Evolutionary conservation across 1,140 invertebrate genomes (phyloP).

Genomic region (Calephelis nemesis): DNA sequence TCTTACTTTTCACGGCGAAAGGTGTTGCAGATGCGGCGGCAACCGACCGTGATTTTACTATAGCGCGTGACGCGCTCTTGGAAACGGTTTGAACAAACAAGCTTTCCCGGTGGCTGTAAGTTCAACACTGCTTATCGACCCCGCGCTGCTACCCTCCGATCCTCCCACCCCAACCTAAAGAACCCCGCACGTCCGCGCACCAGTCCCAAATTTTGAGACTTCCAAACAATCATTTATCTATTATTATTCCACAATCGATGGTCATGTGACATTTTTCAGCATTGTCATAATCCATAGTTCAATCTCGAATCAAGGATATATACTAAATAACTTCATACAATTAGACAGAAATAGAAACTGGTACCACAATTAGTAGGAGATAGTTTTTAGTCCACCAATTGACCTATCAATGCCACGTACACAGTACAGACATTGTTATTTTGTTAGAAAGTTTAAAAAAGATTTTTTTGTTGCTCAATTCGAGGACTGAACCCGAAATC

Average conservation of each 20-base stretch:
- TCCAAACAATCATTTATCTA: conserved; percentile 13
- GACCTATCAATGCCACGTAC: too few species aligned
- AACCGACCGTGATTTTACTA: background rate
- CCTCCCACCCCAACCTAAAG: conserved; percentile 8
- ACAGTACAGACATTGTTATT: too few species aligned
- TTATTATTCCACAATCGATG: conserved; percentile 2
- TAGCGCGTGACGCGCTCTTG: background rate
- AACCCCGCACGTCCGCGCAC: conserved; percentile 11
- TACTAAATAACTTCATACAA: too few species aligned
- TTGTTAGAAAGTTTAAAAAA: too few species aligned
- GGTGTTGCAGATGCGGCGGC: background rate
- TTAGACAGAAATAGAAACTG: too few species aligned
- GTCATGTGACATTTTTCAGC: background rate
- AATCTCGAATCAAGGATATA: too few species aligned
- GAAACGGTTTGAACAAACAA: background rate
- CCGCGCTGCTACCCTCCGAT: conserved; percentile 5
- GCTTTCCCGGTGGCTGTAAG: background rate
- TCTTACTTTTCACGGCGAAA: background rate
- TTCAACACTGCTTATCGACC: conserved; percentile 13
- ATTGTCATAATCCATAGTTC: too few species aligned
- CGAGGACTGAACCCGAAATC: too few species aligned
- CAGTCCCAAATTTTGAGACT: conserved; percentile 8
- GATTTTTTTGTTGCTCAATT: too few species aligned
- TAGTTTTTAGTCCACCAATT: too few species aligned
- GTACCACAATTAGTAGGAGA: too few species aligned